Percentiles rank a stretch among this genome's conserved stretches.
These are phyloP conservation scores for Lasioglossum vierecki DNA, from an alignment of 2,888 invertebrate genomes.

Conservation along the genomic window DNA sequence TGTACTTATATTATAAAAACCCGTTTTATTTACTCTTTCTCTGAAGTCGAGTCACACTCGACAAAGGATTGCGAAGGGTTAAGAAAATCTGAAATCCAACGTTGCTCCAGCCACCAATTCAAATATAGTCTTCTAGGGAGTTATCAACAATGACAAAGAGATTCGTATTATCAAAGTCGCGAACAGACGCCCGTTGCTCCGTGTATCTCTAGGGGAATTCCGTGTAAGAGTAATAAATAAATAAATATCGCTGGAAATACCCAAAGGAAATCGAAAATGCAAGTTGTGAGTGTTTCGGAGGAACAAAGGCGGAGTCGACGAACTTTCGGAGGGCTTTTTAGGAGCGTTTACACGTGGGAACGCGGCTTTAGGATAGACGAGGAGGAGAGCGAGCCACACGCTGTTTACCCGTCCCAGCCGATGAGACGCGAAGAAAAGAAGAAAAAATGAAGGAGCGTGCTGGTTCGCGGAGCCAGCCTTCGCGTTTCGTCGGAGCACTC, in stretches of 20 bases:
- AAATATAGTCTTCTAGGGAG: neutral
- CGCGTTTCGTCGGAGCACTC: constrained; percentile 44
- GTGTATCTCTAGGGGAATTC: neutral
- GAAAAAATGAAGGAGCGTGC: neutral
- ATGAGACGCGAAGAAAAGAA: constrained; percentile 1
- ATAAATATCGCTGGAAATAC: neutral
- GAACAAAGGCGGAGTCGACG: neutral
- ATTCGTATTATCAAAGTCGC: neutral
- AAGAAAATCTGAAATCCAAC: too few species aligned
- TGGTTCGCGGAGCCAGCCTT: constrained; percentile 16
- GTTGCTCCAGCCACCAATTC: too few species aligned
- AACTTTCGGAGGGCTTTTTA: neutral
- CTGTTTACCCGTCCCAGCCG: constrained; percentile 2
- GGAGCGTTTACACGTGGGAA: neutral
- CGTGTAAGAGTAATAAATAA: neutral
- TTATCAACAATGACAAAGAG: neutral
- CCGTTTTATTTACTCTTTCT: too few species aligned
- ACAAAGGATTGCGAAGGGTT: too few species aligned
- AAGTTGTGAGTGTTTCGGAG: neutral
- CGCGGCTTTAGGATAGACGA: constrained; percentile 11
- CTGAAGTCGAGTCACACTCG: too few species aligned
- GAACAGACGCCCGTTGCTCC: neutral
- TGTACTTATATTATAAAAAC: too few species aligned
- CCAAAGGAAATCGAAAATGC: neutral
- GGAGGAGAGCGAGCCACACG: constrained; percentile 1